These are phyloP conservation scores for Meteorus colon DNA, from an alignment of 2,888 invertebrate species.

Conservation along the genomic window DNA sequence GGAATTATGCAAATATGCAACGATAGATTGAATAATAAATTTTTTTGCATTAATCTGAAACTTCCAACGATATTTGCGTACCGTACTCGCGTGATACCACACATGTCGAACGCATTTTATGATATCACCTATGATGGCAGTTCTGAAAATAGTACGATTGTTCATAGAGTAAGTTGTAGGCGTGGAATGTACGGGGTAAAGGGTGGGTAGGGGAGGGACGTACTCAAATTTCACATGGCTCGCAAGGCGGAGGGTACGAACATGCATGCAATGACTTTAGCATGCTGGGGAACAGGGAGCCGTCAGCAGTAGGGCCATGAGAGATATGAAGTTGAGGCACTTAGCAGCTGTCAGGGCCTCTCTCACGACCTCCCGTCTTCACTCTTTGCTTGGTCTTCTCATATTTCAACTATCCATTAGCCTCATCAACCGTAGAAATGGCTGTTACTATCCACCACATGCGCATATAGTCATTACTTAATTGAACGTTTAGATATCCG, in stretches of 20 bases:
- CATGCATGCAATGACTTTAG: conserved; percentile 25
- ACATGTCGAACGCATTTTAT: conserved; percentile 5
- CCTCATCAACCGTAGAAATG: conserved; percentile 69
- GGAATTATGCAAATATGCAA: conserved; percentile 29
- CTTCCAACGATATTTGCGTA: conserved; percentile 22
- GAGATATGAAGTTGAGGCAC: conserved; percentile 59
- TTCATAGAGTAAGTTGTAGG: conserved; percentile 33
- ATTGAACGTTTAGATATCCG: conserved; percentile 62
- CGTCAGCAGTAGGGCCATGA: conserved; percentile 6
- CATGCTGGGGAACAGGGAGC: conserved; percentile 25
- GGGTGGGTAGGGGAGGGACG: conserved; percentile 54
- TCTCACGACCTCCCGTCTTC: conserved; percentile 61
- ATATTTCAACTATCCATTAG: conserved; percentile 72
- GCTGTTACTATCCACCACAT: conserved; percentile 56
- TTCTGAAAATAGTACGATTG: conserved; percentile 25
- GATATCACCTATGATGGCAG: conserved; percentile 21
- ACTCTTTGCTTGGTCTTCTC: conserved; percentile 64
- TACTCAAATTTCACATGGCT: conserved; percentile 68
- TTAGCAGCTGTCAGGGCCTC: conserved; percentile 70
- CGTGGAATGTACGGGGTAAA: conserved; percentile 50
- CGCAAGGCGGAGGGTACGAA: conserved; percentile 49
- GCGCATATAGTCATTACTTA: conserved; percentile 62
- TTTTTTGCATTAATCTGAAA: conserved; percentile 27
- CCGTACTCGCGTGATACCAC: background rate
- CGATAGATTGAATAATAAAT: conserved; percentile 32